phyloP scores from a whole-genome alignment of 2,113 vertebrate species.

The Alces alces region DNA sequence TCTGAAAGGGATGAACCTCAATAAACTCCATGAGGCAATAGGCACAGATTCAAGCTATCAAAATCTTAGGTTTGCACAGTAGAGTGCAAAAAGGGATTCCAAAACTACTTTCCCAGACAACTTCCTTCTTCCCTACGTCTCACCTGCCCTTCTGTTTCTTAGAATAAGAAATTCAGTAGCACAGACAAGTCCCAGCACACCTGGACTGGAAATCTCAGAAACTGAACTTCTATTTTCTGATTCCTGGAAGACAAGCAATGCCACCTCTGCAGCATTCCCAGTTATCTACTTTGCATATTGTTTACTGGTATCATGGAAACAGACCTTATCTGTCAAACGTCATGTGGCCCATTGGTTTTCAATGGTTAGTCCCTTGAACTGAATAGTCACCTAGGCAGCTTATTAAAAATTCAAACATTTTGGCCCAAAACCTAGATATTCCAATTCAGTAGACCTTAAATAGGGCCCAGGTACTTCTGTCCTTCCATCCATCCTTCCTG shows the following conservation, averaged over 20 bases:
- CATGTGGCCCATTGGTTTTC: not conserved
- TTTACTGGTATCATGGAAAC: not conserved
- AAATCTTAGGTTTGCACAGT: not conserved
- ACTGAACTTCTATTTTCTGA: not conserved
- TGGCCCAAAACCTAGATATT: not conserved
- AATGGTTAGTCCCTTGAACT: not conserved
- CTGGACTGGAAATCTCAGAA: not conserved
- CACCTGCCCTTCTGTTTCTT: not conserved
- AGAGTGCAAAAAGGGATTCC: not conserved
- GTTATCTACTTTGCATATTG: not conserved
- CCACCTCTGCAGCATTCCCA: not conserved
- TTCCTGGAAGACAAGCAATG: not conserved
- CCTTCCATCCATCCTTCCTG: too few relatives aligned
- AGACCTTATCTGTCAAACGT: not conserved
- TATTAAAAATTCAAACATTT: not conserved
- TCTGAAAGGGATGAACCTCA: not conserved
- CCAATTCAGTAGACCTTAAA: not conserved
- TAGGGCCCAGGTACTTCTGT: not conserved
- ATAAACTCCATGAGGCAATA: constrained; percentile 32
- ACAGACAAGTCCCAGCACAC: too few relatives aligned
- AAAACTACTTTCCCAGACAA: not conserved
- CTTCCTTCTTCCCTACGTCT: not conserved
- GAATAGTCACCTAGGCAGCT: not conserved
- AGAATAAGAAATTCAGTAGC: not conserved
- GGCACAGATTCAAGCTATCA: not conserved